These are phyloP conservation scores for Trichonephila clavata DNA, from an alignment of 1,140 invertebrate genomes.

Conservation along the genomic window DNA sequence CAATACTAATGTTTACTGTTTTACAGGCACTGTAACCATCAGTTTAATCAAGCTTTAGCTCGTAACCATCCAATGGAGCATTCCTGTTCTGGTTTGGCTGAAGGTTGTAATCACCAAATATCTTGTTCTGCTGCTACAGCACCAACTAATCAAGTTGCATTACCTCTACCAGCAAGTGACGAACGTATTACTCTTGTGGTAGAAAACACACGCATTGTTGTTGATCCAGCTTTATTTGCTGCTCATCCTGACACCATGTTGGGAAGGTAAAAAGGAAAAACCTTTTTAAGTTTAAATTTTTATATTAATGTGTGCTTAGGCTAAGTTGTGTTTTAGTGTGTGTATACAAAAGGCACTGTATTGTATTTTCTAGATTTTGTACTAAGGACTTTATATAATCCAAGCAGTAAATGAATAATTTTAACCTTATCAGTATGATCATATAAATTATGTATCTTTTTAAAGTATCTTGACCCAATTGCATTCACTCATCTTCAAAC, in stretches of 20 bases:
- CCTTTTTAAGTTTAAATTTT: too few relatives aligned
- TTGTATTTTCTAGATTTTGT: too few relatives aligned
- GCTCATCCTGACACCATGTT: constrained; percentile 96
- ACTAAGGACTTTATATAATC: too few relatives aligned
- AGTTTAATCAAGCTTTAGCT: constrained; percentile 74
- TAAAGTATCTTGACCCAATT: too few relatives aligned
- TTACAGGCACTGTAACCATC: constrained; percentile 71
- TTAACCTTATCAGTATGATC: too few relatives aligned
- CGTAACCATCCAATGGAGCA: constrained; percentile 78
- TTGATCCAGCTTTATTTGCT: constrained; percentile 94
- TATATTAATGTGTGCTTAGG: too few relatives aligned
- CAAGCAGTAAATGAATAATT: too few relatives aligned
- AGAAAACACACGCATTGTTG: constrained; percentile 94
- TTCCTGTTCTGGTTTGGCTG: constrained; percentile 25
- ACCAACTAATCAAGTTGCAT: constrained; percentile 53
- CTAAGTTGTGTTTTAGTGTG: too few relatives aligned
- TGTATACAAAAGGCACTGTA: too few relatives aligned
- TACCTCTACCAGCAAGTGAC: constrained; percentile 82
- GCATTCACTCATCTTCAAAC: too few relatives aligned
- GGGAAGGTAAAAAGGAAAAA: constrained; percentile 84
- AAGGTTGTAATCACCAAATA: constrained; percentile 37
- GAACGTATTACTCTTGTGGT: constrained; percentile 94
- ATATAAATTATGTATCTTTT: too few relatives aligned
- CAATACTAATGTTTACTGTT: too few relatives aligned
- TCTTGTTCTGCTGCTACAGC: neutral